Percentiles rank a stretch among this genome's conserved stretches.
Conservation (phyloP, 2,888 invertebrate species). For the Carcina quercana region DNA sequence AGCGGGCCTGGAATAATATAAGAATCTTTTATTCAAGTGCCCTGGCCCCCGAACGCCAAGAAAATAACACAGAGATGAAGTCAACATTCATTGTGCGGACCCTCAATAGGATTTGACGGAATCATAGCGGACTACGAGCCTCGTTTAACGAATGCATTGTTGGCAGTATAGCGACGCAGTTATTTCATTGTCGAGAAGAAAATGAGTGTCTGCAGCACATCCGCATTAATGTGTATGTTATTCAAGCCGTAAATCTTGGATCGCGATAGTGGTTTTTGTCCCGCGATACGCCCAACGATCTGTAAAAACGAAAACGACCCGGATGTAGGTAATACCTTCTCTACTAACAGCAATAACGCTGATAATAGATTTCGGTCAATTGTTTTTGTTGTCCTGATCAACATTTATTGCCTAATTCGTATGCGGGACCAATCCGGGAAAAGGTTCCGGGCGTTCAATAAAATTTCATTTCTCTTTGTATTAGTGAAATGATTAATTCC, state of each 20-base stretch:
- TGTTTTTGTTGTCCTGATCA: conserved; percentile 60
- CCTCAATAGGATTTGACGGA: conserved; percentile 62
- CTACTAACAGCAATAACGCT: conserved; percentile 41
- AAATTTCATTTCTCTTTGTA: conserved; percentile 52
- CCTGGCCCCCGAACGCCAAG: conserved; percentile 54
- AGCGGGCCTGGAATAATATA: conserved; percentile 55
- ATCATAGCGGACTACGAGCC: conserved; percentile 31
- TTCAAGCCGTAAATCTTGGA: background rate
- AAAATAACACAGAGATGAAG: conserved; percentile 63
- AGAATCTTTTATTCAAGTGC: conserved; percentile 72
- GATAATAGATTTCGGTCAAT: conserved; percentile 52
- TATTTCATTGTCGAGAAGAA: background rate
- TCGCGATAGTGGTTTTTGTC: background rate
- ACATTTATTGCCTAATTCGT: conserved; percentile 64
- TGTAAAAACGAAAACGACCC: conserved; percentile 2
- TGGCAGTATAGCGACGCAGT: conserved; percentile 9
- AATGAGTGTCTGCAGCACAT: background rate
- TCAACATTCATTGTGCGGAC: conserved; percentile 59
- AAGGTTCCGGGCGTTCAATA: conserved; percentile 49
- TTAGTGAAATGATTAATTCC: conserved; percentile 35
- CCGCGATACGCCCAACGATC: background rate
- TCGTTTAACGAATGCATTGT: conserved; percentile 34
- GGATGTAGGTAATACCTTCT: conserved; percentile 10
- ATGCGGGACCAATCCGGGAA: conserved; percentile 56
- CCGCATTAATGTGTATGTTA: background rate